Base-by-base conservation (phyloP, 2,113 vertebrate genomes). In the Tonatia bakeri region DNA sequence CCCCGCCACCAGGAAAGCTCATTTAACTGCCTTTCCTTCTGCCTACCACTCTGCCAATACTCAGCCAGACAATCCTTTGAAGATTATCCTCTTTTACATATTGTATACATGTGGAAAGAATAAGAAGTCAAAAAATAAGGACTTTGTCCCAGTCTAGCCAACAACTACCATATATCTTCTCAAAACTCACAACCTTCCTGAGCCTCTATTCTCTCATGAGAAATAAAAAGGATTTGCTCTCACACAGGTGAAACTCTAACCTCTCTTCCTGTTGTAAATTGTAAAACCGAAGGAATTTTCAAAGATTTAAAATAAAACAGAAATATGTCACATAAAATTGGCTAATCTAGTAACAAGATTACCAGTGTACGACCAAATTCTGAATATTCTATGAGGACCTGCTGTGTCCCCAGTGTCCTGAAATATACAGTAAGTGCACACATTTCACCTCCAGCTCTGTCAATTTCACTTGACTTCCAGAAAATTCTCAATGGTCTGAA, bases 221-320 rank as follows among this genome's bases (percentile, higher is more conserved):
- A 83, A 92, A 82, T 64, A 95, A 93, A 40, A 65, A 88, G 22
- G 2, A 26, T 40, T 95, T 90, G 15, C 12, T 91, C 59, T 88
- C 65, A 64, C 17, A 54, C 1, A 89, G 47, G 50, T n/a, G 22
- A 88, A 67, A 64, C 4, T 61, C n/a, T 70, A 83, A 75, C 70
- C 64, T 83, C 11, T 86, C 47, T 87, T 88, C 26, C 4, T 84
- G 12, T 79, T 38, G 1, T 86, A 94, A 91, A 88, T 84, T 84
- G 50, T 87, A 90, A 90, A 86, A 79, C 15, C 19, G 13, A 90
- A 73, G 61, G 4, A 69, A 81, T 20, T 72, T 9, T 65, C 67
- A 81, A 72, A 47, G 38, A 50, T 38, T 80, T 50, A 81, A 81
- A 69, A 94, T 31, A 45, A 17, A 61, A 85, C 24, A 84, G 50